Conservation (phyloP, 2,888 invertebrate genomes). For the Anorthoa munda region DNA sequence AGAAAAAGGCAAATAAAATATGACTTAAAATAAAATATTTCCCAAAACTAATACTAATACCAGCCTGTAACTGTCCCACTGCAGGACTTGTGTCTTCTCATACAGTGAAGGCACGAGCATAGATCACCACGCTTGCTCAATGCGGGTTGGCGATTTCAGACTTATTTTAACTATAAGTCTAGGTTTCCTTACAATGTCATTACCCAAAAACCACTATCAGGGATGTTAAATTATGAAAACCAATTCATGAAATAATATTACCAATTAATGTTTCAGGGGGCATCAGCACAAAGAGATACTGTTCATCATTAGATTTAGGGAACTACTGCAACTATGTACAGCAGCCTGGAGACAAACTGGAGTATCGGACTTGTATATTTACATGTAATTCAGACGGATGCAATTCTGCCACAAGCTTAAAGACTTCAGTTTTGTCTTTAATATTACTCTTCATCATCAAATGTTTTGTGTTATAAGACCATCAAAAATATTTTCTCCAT, state of each 20-base stretch:
- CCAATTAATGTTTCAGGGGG: constrained; percentile 92
- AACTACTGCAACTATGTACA: constrained; percentile 97
- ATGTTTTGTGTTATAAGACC: constrained; percentile 55
- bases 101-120: too few species aligned
- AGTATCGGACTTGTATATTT: constrained; percentile 96
- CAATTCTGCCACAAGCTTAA: constrained; percentile 90
- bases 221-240: background rate
- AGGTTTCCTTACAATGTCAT: too few species aligned
- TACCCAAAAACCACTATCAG: too few species aligned
- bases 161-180: too few species aligned
- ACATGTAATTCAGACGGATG: constrained; percentile 96
- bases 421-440: constrained; percentile 69
- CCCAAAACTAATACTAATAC: too few species aligned
- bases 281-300: constrained; percentile 96
- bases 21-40: too few species aligned
- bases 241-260: constrained; percentile 12
- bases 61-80: too few species aligned
- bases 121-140: too few species aligned
- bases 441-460: constrained; percentile 63
- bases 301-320: constrained; percentile 96
- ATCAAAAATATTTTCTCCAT: background rate
- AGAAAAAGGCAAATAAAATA: too few species aligned
- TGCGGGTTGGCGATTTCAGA: too few species aligned
- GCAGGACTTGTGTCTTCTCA: too few species aligned
- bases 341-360: constrained; percentile 95